Percentiles rank a stretch among this genome's conserved stretches.
phyloP scores from a whole-genome alignment of 2,888 invertebrate species.

The Tineola bisselliella region DNA sequence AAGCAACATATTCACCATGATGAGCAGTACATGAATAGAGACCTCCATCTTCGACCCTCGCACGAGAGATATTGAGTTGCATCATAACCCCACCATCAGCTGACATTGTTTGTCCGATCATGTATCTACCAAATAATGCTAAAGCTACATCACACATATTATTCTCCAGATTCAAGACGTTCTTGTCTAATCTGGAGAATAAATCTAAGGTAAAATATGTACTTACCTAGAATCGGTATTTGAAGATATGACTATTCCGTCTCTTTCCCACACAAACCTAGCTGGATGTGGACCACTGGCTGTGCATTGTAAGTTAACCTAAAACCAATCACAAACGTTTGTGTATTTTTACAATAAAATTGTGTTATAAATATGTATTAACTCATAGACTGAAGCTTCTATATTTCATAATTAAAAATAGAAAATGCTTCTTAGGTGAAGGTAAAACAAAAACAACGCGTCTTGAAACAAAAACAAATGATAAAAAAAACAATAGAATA shows the following conservation, averaged over 20 bases:
- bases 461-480: no score
- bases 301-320: conserved; percentile 55
- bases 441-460: no score
- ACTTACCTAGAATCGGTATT: conserved; percentile 57
- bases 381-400: no score
- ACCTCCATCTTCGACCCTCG: conserved; percentile 70
- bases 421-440: no score
- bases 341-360: background rate
- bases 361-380: no score
- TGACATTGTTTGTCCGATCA: conserved; percentile 46
- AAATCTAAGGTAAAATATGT: no score
- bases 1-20: conserved; percentile 37
- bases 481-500: no score
- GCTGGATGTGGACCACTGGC: conserved; percentile 51
- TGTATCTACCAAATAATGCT: conserved; percentile 37
- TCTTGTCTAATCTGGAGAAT: no score
- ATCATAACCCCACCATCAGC: conserved; percentile 43
- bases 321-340: conserved; percentile 13
- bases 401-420: no score
- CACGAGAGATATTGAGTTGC: conserved; percentile 64
- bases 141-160: no score
- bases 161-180: no score
- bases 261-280: conserved; percentile 57
- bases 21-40: conserved; percentile 68
- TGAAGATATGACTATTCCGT: conserved; percentile 51